Evolutionary conservation across 2,113 vertebrate species (phyloP).

Genomic region (Phodopus roborovskii): DNA sequence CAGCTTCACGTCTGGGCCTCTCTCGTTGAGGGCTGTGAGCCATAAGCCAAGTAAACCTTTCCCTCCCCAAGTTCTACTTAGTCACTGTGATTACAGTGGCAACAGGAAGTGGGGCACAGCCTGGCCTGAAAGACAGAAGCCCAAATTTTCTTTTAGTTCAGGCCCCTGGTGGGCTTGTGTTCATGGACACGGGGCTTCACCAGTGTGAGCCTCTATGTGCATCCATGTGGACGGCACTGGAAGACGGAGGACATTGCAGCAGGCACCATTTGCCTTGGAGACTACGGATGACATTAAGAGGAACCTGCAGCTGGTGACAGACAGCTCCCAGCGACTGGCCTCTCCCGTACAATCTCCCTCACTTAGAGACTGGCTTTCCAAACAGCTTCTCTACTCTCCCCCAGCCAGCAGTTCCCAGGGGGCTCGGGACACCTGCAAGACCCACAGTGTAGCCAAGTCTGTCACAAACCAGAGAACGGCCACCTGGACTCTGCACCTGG

Average conservation of each 20-base stretch:
- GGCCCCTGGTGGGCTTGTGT: not conserved
- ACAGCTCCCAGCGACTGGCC: not conserved
- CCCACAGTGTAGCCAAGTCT: fast-evolving
- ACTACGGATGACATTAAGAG: not conserved
- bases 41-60: not conserved
- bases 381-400: not conserved
- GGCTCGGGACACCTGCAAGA: too few relatives aligned
- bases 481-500: not conserved
- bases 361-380: not conserved
- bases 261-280: not conserved
- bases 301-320: not conserved
- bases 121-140: not conserved
- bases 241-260: not conserved
- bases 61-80: not conserved
- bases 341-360: not conserved
- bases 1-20: not conserved
- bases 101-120: not conserved
- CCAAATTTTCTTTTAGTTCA: not conserved
- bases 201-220: too few relatives aligned
- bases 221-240: not conserved
- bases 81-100: not conserved
- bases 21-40: not conserved
- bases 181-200: not conserved
- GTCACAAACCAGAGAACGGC: not conserved
- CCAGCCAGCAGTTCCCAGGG: fast-evolving